phyloP scores from a whole-genome alignment of 2,888 invertebrate species.

The Baronia brevicornis region DNA sequence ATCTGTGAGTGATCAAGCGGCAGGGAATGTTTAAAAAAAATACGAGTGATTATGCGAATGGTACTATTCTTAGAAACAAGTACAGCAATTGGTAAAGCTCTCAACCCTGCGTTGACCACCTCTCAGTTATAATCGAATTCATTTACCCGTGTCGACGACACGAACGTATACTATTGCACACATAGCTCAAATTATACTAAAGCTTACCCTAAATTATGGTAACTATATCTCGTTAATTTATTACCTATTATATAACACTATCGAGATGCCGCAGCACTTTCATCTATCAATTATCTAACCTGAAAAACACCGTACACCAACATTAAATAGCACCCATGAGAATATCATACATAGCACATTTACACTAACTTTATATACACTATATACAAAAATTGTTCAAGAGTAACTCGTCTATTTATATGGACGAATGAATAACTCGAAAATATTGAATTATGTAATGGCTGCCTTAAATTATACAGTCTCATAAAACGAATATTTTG shows the following conservation, averaged over 20 bases:
- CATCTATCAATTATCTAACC: constrained; percentile 34
- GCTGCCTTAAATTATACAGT: constrained; percentile 66
- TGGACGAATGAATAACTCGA: constrained; percentile 17
- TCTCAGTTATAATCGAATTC: constrained; percentile 29
- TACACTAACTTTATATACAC: constrained; percentile 39
- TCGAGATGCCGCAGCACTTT: constrained; percentile 26
- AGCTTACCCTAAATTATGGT: constrained; percentile 50
- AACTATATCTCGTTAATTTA: constrained; percentile 51
- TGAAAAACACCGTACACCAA: constrained; percentile 61
- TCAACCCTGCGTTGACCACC: constrained; percentile 50
- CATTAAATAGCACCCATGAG: constrained; percentile 71
- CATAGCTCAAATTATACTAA: constrained; percentile 60
- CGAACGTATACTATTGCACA: constrained; percentile 64
- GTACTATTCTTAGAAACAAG: constrained; percentile 29
- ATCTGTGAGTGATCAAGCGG: too few species aligned
- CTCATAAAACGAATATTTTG: constrained; percentile 62
- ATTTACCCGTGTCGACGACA: constrained; percentile 34
- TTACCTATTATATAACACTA: constrained; percentile 31
- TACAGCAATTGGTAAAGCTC: constrained; percentile 38
- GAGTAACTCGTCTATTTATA: constrained; percentile 24
- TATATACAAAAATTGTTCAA: constrained; percentile 49
- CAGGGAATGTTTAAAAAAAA: neutral
- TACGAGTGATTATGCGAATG: neutral
- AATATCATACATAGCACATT: constrained; percentile 62
- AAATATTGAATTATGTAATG: constrained; percentile 38